These are phyloP conservation scores for Zoroaster sp. DNA, from an alignment of 53 echinoderm and acorn worm species.

Conservation along the genomic window DNA sequence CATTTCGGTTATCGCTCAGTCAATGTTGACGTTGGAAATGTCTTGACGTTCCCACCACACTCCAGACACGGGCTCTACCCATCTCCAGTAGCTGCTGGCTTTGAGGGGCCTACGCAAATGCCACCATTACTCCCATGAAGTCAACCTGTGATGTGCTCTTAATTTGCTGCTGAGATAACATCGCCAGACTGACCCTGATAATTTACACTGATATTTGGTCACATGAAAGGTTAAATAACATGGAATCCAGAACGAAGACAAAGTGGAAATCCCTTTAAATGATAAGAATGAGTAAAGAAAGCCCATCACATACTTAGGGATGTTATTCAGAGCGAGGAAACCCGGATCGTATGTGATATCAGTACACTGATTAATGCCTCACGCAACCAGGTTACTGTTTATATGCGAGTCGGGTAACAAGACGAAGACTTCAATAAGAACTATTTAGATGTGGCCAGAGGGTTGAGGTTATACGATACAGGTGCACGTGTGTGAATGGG, in stretches of 20 bases:
- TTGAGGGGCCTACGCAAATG: slow-evolving; percentile 2
- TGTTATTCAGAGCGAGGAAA: background rate
- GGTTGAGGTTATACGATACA: background rate
- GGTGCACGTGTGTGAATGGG: slow-evolving; percentile 23
- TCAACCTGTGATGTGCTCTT: background rate
- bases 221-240: background rate
- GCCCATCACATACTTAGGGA: background rate
- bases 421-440: background rate
- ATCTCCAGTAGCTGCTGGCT: background rate
- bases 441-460: background rate
- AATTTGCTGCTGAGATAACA: background rate
- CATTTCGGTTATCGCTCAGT: slow-evolving; percentile 23
- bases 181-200: background rate
- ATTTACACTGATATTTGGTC: background rate
- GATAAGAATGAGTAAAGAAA: background rate
- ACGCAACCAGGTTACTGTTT: slow-evolving; percentile 19
- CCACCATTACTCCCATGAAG: background rate
- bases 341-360: background rate
- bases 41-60: slow-evolving; percentile 35
- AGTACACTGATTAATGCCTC: slow-evolving; percentile 15
- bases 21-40: slow-evolving; percentile 35
- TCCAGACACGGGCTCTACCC: background rate
- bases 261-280: background rate
- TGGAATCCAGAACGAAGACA: background rate
- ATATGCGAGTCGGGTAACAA: slow-evolving; percentile 9